Conservation (phyloP, 37 sponge, comb jelly and placozoan genomes). For the Chondrilla cf. caribensis region DNA sequence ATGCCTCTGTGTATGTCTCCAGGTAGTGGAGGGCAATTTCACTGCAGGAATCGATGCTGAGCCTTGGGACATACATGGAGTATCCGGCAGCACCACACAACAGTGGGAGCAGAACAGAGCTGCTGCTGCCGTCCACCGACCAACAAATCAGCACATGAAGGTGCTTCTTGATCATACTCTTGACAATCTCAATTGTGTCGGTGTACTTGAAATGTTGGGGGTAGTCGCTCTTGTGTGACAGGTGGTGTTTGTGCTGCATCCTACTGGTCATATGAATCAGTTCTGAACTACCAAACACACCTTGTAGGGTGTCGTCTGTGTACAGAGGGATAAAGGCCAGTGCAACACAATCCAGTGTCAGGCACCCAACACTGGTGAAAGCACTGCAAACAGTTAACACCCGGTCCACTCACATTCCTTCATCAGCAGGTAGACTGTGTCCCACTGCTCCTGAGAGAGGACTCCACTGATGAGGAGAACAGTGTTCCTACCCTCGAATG, state of each 20-base stretch:
- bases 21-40: slow-evolving; percentile 67
- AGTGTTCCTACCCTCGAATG: slow-evolving; percentile 24
- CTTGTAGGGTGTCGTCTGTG: slow-evolving; percentile 26
- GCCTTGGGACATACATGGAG: slow-evolving; percentile 31
- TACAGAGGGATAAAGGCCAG: neutral
- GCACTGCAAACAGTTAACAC: neutral
- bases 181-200: neutral
- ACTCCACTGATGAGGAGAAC: slow-evolving; percentile 37
- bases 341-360: neutral
- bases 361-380: neutral
- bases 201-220: slow-evolving; percentile 3
- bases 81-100: neutral
- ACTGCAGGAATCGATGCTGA: slow-evolving; percentile 40
- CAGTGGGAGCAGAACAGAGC: neutral
- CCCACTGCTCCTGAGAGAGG: slow-evolving; percentile 26
- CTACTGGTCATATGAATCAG: slow-evolving; percentile 51
- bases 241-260: neutral
- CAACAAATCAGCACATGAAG: slow-evolving; percentile 64
- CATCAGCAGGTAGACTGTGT: slow-evolving; percentile 52
- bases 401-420: slow-evolving; percentile 43
- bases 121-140: neutral
- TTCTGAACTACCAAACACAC: slow-evolving; percentile 60
- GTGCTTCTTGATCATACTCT: neutral
- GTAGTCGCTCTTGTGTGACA: slow-evolving; percentile 26
- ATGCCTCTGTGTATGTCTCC: slow-evolving; percentile 28